These are phyloP conservation scores for Cavia aperea DNA, from an alignment of 2,113 vertebrate genomes.

Conservation along the genomic window DNA sequence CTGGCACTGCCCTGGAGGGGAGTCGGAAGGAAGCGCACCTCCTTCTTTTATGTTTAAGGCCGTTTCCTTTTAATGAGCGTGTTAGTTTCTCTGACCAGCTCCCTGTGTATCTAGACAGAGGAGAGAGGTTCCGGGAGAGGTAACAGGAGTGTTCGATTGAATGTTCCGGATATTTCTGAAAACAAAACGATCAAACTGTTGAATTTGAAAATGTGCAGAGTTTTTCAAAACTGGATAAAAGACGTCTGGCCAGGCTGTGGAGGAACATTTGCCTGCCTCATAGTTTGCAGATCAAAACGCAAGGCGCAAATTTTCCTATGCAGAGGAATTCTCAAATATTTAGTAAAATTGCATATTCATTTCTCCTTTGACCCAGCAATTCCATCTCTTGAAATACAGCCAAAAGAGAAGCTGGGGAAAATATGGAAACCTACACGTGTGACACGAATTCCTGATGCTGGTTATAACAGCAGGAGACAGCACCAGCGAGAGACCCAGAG, in stretches of 20 bases:
- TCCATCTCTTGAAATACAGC: not conserved
- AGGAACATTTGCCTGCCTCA: not conserved
- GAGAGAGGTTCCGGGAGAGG: not conserved
- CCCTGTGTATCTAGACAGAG: not conserved
- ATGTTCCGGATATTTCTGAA: not conserved
- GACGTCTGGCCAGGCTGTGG: not conserved
- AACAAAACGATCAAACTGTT: not conserved
- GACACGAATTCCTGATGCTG: not conserved
- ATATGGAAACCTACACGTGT: rapidly evolving
- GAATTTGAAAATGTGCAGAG: not conserved
- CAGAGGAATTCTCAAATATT: not conserved
- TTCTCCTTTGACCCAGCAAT: not conserved
- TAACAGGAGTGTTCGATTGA: not conserved
- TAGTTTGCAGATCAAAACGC: not conserved
- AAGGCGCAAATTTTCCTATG: not conserved
- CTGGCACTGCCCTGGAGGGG: rapidly evolving
- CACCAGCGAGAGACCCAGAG: not conserved
- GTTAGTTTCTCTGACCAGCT: not conserved
- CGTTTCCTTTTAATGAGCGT: not conserved
- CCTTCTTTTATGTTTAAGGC: rapidly evolving
- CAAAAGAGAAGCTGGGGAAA: not conserved
- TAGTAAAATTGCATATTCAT: not conserved
- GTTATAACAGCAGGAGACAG: not conserved
- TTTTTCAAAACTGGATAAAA: not conserved
- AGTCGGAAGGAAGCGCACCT: rapidly evolving